Percentiles rank a stretch among this genome's conserved stretches.
Conservation (phyloP, 2,888 invertebrate genomes). For the Drosophila macrospina region DNA sequence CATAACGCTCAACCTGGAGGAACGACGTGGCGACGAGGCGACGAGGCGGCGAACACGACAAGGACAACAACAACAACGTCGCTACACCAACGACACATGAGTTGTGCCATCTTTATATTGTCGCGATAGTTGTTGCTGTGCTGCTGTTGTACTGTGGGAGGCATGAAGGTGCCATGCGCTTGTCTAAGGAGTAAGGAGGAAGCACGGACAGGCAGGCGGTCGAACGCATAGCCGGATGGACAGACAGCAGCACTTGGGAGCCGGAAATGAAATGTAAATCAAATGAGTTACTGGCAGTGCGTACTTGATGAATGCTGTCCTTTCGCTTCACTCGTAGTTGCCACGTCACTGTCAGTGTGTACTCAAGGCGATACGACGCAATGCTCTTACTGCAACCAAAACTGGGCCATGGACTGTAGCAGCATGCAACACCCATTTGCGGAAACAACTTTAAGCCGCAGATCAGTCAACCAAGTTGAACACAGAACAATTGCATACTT, state of each 20-base stretch:
- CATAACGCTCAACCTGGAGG: constrained; percentile 78
- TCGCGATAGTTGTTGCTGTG: constrained; percentile 35
- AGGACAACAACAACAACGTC: constrained; percentile 23
- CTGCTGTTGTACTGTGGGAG: constrained; percentile 24
- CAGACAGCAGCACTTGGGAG: constrained; percentile 65
- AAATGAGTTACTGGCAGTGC: constrained; percentile 60
- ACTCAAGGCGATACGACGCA: constrained; percentile 29
- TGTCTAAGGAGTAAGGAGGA: constrained; percentile 30
- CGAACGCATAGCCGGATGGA: constrained; percentile 19
- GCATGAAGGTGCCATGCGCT: constrained; percentile 32
- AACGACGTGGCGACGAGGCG: constrained; percentile 21
- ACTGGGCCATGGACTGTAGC: constrained; percentile 1
- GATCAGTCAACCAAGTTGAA: background rate
- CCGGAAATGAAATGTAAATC: constrained; percentile 83
- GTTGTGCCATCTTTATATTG: constrained; percentile 46
- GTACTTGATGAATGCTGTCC: constrained; percentile 54
- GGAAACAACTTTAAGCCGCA: background rate
- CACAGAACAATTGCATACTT: background rate
- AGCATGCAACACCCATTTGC: constrained; percentile 2
- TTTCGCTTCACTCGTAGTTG: constrained; percentile 19
- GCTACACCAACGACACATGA: constrained; percentile 43
- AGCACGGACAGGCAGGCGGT: background rate
- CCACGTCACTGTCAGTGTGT: constrained; percentile 59
- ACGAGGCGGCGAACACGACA: constrained; percentile 13
- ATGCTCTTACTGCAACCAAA: background rate